Base-by-base conservation (phyloP, 2,888 invertebrate species). In the Hemithea aestivaria region DNA sequence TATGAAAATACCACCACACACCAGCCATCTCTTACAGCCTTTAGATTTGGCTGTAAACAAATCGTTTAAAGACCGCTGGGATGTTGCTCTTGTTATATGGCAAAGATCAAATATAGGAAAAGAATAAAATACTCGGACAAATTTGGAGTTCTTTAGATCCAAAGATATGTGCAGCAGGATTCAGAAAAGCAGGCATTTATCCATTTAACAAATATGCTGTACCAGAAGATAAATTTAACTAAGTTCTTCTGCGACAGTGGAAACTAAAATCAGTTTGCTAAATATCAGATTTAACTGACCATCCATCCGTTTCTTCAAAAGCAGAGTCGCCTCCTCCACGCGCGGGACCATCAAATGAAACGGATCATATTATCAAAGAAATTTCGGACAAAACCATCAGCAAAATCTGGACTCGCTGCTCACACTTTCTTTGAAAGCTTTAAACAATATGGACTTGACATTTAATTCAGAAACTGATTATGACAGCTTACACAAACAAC, bases 21-120 rank as follows among this genome's bases (percentile, higher is more conserved):
- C 53, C 7, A 49, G 48, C 10, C 29, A 51, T 33, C 24, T 50
- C 7, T 36, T 57, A 26, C 57, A 57, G 21, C 51, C 55, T 9
- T 27, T 55, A 35, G 58, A 57, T 35, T 32, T 56, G 22, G 43
- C 53, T 24, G 56, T 57, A 10, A 56, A 49, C 30, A 59, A 60
- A 45, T 40, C 51, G n/a, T 52, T 64, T 20, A 62, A 64, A 43
- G 49, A 49, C 33, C 33, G 26, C 8, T 61, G 54, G 56, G 51
- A 58, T 12, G 35, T 23, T 29, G 37, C 37, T 7, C 36, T 63
- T 7, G 40, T 59, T 1, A 51, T 54, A 34, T 62, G 54, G 54
- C 55, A 58, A 37, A 28, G 53, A 29, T 28, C 39, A 20, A 48
- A 61, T 30, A 37, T 48, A 21, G 58, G 52, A 48, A 45, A 40